Evolutionary conservation across 2,888 invertebrate species (phyloP).

Genomic region (Podabrus alpinus): DNA sequence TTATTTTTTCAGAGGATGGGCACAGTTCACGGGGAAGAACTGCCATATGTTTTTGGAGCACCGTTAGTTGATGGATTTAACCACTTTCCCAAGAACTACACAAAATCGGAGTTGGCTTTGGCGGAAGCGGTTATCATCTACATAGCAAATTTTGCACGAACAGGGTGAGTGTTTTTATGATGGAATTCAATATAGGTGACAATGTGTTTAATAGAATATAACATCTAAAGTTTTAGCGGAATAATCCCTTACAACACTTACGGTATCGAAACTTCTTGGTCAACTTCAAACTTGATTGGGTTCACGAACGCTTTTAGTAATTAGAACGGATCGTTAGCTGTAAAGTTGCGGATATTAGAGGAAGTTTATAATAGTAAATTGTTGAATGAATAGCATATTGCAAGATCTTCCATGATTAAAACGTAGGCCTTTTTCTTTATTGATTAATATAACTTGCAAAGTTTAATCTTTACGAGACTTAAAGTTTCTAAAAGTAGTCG

Average conservation of each 20-base stretch:
- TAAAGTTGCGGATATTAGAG: slow-evolving; percentile 21
- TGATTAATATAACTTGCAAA: neutral
- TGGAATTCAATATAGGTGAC: slow-evolving; percentile 10
- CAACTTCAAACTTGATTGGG: slow-evolving; percentile 23
- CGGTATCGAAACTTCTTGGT: slow-evolving; percentile 21
- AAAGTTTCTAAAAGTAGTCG: neutral
- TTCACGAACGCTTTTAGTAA: slow-evolving; percentile 22
- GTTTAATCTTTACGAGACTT: neutral
- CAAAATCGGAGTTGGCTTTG: slow-evolving; percentile 81
- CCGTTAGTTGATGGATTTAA: slow-evolving; percentile 82
- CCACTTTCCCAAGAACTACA: slow-evolving; percentile 87
- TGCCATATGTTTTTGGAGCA: slow-evolving; percentile 90
- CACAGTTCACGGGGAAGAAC: slow-evolving; percentile 89
- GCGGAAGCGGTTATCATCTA: slow-evolving; percentile 87
- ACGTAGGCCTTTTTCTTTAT: neutral
- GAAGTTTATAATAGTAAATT: slow-evolving; percentile 9
- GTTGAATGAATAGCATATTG: slow-evolving; percentile 9
- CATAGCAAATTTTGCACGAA: slow-evolving; percentile 85
- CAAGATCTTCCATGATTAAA: slow-evolving; percentile 9
- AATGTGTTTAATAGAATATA: slow-evolving; percentile 17
- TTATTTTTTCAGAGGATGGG: slow-evolving; percentile 75
- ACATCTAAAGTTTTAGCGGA: slow-evolving; percentile 11
- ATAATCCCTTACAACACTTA: slow-evolving; percentile 4
- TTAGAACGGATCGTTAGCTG: slow-evolving; percentile 24
- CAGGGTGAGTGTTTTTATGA: slow-evolving; percentile 70